Conservation (phyloP, 2,888 invertebrate genomes). For the Lapara coniferarum region DNA sequence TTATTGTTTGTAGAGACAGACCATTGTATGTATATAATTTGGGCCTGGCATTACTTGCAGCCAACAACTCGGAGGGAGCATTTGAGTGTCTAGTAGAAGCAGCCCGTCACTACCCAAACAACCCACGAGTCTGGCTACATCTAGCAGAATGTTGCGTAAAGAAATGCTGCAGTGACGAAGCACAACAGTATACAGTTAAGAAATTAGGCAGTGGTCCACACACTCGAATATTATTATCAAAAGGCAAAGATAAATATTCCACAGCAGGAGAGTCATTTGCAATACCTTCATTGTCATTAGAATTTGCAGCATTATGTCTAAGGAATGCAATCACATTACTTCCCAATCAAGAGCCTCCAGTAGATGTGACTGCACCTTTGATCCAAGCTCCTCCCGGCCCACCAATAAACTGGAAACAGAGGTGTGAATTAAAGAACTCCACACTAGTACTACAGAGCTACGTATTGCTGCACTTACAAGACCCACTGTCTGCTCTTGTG, state of each 20-base stretch:
- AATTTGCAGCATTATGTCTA: constrained; percentile 94
- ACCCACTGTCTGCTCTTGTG: constrained; percentile 90
- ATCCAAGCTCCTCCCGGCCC: constrained; percentile 85
- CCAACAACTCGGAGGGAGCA: constrained; percentile 91
- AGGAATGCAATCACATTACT: constrained; percentile 91
- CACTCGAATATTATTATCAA: constrained; percentile 67
- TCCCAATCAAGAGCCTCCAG: constrained; percentile 80
- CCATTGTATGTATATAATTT: constrained; percentile 91
- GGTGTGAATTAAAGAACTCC: constrained; percentile 84
- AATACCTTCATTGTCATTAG: constrained; percentile 93
- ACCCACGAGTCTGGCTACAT: constrained; percentile 95
- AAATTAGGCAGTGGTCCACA: constrained; percentile 78
- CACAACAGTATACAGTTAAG: constrained; percentile 70
- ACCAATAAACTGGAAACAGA: constrained; percentile 84
- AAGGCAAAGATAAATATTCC: constrained; percentile 70
- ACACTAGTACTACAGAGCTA: constrained; percentile 92
- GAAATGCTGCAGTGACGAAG: constrained; percentile 84
- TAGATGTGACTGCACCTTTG: constrained; percentile 57
- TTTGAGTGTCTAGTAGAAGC: constrained; percentile 96
- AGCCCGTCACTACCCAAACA: constrained; percentile 92
- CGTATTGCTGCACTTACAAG: constrained; percentile 92
- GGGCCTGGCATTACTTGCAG: constrained; percentile 92
- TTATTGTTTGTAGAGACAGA: constrained; percentile 73
- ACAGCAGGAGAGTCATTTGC: constrained; percentile 89
- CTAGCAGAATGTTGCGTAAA: constrained; percentile 96